phyloP scores from a whole-genome alignment of 2,888 invertebrate genomes.

The Pandemis cinnamomeana region DNA sequence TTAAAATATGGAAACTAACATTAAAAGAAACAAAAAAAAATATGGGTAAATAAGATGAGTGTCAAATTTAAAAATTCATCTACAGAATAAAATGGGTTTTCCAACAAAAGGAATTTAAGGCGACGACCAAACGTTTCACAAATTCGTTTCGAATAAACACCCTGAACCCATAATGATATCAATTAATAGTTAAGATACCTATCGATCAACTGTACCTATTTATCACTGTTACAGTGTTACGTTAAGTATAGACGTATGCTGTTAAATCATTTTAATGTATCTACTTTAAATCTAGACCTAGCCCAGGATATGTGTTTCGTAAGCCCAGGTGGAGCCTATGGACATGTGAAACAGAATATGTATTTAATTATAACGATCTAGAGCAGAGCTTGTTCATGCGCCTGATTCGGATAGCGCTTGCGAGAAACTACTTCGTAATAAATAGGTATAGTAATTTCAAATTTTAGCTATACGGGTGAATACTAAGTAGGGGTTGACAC shows the following conservation, averaged over 20 bases:
- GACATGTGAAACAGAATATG: conserved; percentile 33
- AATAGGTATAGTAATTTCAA: background rate
- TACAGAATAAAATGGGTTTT: no score
- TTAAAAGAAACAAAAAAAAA: no score
- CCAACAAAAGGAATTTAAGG: no score
- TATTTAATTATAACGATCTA: conserved; percentile 38
- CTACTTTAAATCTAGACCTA: conserved; percentile 23
- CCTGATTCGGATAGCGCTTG: conserved; percentile 12
- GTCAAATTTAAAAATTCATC: no score
- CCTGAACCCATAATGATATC: no score
- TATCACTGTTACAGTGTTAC: conserved; percentile 20
- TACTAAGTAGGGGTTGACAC: no score
- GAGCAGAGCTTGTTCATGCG: conserved; percentile 20
- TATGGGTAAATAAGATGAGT: no score
- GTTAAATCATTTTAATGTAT: conserved; percentile 36
- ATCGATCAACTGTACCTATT: conserved; percentile 15
- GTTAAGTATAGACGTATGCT: background rate
- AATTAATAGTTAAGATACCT: background rate
- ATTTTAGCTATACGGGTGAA: background rate
- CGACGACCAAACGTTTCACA: no score
- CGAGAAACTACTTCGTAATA: background rate
- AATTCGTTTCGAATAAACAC: no score
- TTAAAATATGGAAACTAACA: no score
- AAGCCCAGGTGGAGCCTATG: conserved; percentile 30
- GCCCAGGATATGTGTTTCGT: conserved; percentile 32